Conservation (phyloP, 2,888 invertebrate species). For the Tipula helvola region DNA sequence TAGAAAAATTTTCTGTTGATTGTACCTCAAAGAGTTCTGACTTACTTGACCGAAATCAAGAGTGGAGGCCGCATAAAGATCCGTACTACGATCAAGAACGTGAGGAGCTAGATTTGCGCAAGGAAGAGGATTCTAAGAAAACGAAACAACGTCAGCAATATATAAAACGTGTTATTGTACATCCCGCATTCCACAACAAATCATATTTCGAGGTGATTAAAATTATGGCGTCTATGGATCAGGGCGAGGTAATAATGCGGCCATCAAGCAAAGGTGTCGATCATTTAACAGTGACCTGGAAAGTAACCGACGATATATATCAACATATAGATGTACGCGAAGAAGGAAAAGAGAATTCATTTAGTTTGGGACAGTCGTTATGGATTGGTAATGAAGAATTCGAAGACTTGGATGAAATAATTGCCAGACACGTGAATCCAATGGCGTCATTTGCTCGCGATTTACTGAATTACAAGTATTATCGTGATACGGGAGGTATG, state of each 20-base stretch:
- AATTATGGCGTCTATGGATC: constrained; percentile 82
- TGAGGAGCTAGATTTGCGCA: constrained; percentile 66
- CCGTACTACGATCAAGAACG: constrained; percentile 79
- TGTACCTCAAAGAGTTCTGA: constrained; percentile 90
- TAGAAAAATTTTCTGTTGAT: constrained; percentile 85
- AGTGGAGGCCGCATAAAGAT: constrained; percentile 84
- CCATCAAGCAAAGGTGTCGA: constrained; percentile 96
- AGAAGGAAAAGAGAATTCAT: constrained; percentile 92
- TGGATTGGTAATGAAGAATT: constrained; percentile 89
- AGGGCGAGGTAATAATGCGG: constrained; percentile 91
- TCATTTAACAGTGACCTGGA: constrained; percentile 97
- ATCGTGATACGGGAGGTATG: constrained; percentile 62
- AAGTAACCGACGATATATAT: constrained; percentile 85
- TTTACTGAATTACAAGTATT: constrained; percentile 83
- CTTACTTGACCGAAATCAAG: constrained; percentile 75
- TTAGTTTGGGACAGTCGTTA: constrained; percentile 77
- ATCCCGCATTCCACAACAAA: constrained; percentile 95
- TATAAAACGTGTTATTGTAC: constrained; percentile 92
- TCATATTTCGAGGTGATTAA: constrained; percentile 86
- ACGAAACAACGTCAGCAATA: constrained; percentile 73
- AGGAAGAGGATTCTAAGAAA: constrained; percentile 71
- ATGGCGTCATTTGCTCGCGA: constrained; percentile 93
- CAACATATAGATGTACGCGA: constrained; percentile 95
- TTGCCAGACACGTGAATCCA: constrained; percentile 90
- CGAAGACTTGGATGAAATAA: constrained; percentile 98